A percentile compares a stretch with the other conserved stretches of the same genome.
phyloP scores from a whole-genome alignment of 64 coral and sea anemone genomes.

The Montipora cactus region DNA sequence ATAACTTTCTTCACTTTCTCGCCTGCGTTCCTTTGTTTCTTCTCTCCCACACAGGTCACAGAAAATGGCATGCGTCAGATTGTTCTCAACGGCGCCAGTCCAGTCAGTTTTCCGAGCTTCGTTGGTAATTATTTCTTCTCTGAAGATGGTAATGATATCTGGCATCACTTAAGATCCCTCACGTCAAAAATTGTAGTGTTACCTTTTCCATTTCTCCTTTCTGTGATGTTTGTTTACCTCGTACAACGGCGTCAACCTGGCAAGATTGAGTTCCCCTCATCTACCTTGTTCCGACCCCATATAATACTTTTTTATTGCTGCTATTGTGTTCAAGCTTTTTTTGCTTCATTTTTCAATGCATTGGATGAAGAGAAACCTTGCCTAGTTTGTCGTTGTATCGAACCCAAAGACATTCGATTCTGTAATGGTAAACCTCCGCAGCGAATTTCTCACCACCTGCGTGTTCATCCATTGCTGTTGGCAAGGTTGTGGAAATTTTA shows the following conservation, averaged over 20 bases:
- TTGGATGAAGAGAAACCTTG: neutral
- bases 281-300: neutral
- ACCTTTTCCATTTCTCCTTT: neutral
- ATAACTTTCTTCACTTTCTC: neutral
- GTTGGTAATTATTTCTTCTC: neutral
- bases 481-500: neutral
- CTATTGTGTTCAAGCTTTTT: neutral
- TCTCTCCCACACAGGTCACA: neutral
- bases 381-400: neutral
- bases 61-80: neutral
- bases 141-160: neutral
- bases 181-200: neutral
- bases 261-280: neutral
- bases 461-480: neutral
- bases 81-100: neutral
- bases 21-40: neutral
- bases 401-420: neutral
- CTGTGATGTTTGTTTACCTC: neutral
- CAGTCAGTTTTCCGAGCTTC: neutral
- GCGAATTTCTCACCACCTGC: neutral
- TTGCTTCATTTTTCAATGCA: neutral
- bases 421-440: neutral
- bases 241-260: too few relatives aligned
- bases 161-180: neutral
- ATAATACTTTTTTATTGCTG: neutral